These are phyloP conservation scores for Tetraodon nigroviridis DNA, from an alignment of 2,113 vertebrate species.

Conservation along the genomic window DNA sequence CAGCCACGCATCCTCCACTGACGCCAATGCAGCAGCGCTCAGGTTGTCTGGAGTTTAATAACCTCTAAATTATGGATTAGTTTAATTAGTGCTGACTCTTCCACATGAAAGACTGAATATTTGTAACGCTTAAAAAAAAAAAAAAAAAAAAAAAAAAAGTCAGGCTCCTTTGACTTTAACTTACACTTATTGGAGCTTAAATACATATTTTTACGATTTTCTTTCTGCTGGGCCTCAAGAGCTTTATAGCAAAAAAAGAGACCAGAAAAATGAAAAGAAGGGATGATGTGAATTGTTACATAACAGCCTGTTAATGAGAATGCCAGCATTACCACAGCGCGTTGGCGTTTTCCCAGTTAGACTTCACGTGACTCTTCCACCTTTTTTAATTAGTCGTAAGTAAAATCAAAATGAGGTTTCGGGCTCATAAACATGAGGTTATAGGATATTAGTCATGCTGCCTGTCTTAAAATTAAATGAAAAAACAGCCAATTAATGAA, in stretches of 20 bases:
- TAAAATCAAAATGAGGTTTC: too few species aligned
- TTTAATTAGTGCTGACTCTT: conserved; percentile 1
- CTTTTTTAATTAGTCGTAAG: too few species aligned
- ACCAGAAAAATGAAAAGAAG: too few species aligned
- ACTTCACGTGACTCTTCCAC: too few species aligned
- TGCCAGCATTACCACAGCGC: not conserved
- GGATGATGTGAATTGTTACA: too few species aligned
- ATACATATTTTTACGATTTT: conserved; percentile 15
- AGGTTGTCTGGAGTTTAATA: conserved; percentile 4
- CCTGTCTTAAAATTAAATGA: not conserved
- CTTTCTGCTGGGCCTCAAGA: conserved; percentile 8
- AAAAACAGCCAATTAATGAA: conserved; percentile 2
- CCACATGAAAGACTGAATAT: conserved; percentile 21
- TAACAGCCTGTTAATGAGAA: conserved; percentile 38
- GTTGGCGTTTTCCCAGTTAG: too few species aligned
- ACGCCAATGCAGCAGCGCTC: too few species aligned
- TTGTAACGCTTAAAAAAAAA: conserved; percentile 23
- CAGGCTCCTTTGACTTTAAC: conserved; percentile 32
- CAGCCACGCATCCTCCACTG: too few species aligned
- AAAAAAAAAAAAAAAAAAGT: conserved; percentile 24
- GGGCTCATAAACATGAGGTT: not conserved
- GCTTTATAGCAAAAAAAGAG: not conserved
- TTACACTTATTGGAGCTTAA: conserved; percentile 14
- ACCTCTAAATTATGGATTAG: conserved; percentile 2
- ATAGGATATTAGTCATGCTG: not conserved